These are phyloP conservation scores for Elachura formosa DNA, from an alignment of 2,113 vertebrate species.

Conservation along the genomic window DNA sequence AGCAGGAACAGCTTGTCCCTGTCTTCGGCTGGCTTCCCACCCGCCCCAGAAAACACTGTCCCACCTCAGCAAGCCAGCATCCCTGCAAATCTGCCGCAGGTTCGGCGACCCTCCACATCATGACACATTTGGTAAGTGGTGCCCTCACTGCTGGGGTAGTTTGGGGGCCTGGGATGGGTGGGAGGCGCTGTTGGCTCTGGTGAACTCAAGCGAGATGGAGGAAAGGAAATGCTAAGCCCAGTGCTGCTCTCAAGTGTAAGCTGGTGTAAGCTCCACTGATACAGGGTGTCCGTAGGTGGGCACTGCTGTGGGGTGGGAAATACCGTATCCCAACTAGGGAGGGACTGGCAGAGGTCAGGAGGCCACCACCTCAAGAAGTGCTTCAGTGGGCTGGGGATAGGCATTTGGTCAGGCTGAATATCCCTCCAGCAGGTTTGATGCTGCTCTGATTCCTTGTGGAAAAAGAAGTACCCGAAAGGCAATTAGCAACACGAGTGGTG, in stretches of 20 bases:
- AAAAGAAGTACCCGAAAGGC: background rate
- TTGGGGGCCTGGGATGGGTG: accelerated
- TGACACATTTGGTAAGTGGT: background rate
- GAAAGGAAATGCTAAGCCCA: background rate
- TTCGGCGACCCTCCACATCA: accelerated
- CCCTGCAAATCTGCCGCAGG: background rate
- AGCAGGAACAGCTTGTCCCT: background rate
- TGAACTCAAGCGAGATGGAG: background rate
- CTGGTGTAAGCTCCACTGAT: accelerated
- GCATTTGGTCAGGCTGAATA: background rate
- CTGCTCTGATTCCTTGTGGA: background rate
- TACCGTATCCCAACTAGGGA: background rate
- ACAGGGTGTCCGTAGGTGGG: background rate
- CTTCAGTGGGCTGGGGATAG: background rate
- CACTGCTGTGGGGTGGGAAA: background rate
- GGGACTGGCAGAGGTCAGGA: background rate
- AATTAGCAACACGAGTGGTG: background rate
- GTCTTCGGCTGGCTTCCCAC: background rate
- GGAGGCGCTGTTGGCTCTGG: background rate
- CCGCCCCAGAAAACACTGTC: background rate
- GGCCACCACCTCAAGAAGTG: background rate
- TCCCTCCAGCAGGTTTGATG: background rate
- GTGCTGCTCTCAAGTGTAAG: accelerated
- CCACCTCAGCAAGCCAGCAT: background rate
- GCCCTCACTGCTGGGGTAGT: accelerated